Evolutionary conservation across 2,888 invertebrate genomes (phyloP), one percentile per base, ranked within the genome.

Genomic region (Schizaphis graminum): DNA sequence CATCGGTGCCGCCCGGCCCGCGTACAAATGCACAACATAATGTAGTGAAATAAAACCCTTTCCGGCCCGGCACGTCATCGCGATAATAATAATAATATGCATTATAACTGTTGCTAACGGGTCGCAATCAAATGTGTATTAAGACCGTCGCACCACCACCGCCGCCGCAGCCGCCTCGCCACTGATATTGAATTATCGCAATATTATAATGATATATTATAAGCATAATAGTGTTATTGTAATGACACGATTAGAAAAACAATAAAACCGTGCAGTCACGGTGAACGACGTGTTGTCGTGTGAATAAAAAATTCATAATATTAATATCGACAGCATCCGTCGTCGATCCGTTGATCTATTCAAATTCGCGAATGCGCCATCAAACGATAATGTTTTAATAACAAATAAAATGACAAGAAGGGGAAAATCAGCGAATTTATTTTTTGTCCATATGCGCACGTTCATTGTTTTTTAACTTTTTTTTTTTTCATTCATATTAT

Each of bases 231-330:
- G 26, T 57, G 26, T 57, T 57, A 57, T 35, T 77, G 77, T 21
- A 88, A 88, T 35, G 35, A 88, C 24, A 10, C 90, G 47, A 90
- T 89, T 61, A 89, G 47, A 57, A 1, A 77, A 91, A 91, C 49
- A 53, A 84, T 28, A 84, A 91, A 91, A 84, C 2, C 44, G 41
- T 28, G 21, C 57, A 86, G 85, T 91, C 84, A 84, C 41, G 91
- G 53, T 44, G 47, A 26, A n/a, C 49, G 49, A 53, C 53, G 53
- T 53, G 53, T 21, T 53, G 53, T 53, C 53, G 57, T 57, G 57
- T 24, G 86, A n/a, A n/a, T 7, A 89, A 89, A 44, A 41, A 89
- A 7, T 35, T 77, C 21, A 35, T 77, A 77, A 77, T 35, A 35
- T 77, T 8, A 77, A 5, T 35, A 77, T 77, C 77, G 77, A 77